Conservation (phyloP, 2,113 vertebrate species). For the Scolopax mira region DNA sequence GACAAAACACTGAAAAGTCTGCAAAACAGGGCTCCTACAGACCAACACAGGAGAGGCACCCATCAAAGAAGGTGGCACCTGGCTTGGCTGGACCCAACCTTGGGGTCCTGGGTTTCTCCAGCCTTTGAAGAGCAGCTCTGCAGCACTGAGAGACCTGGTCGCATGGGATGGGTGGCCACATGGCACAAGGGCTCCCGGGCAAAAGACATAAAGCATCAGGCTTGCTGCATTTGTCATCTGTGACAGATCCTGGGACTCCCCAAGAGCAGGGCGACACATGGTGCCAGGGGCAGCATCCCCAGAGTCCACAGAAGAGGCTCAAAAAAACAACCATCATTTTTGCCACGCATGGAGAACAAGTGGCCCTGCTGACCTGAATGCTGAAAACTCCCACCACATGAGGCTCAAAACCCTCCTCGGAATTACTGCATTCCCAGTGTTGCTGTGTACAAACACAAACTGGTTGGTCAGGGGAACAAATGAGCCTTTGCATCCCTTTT, state of each 20-base stretch:
- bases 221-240: accelerated
- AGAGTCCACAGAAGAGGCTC: background rate
- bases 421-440: background rate
- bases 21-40: background rate
- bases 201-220: background rate
- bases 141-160: background rate
- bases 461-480: background rate
- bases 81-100: background rate
- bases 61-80: background rate
- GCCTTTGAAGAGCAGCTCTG: background rate
- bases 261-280: background rate
- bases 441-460: accelerated
- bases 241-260: background rate
- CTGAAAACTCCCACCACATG: background rate
- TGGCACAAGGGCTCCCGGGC: accelerated
- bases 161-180: accelerated
- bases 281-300: background rate
- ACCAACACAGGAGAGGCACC: background rate
- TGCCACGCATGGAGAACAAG: accelerated
- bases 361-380: background rate
- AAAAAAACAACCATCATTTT: background rate
- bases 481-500: background rate
- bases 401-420: background rate
- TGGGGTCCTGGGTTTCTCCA: background rate
- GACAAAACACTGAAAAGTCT: background rate